Conservation (phyloP, 2,797 vertebrate genomes). For the Xenentodon cancila region DNA sequence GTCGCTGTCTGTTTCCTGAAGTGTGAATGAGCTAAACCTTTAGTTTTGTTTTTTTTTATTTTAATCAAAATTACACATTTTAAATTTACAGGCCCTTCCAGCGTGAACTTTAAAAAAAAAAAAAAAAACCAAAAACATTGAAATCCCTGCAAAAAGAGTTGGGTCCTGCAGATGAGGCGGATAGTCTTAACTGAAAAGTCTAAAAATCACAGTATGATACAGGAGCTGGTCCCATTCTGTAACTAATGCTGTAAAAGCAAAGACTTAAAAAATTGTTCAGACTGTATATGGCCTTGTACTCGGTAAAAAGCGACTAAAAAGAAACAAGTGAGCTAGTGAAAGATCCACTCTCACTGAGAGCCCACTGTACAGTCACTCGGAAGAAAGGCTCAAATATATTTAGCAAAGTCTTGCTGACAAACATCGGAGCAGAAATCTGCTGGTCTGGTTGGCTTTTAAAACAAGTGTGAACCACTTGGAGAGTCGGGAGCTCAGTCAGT, state of each 20-base stretch:
- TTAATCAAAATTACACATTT: slow-evolving; percentile 80
- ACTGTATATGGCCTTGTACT: slow-evolving; percentile 48
- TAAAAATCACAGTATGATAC: slow-evolving; percentile 54
- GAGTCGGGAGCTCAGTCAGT: slow-evolving; percentile 72
- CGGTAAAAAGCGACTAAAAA: slow-evolving; percentile 70
- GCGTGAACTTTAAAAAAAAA: slow-evolving; percentile 59
- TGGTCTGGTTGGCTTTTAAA: slow-evolving; percentile 79
- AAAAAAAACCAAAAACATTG: slow-evolving; percentile 57
- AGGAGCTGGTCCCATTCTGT: slow-evolving; percentile 78
- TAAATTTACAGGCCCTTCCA: slow-evolving; percentile 79
- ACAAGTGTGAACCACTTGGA: slow-evolving; percentile 70
- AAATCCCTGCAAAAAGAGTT: slow-evolving; percentile 61
- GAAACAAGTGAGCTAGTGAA: slow-evolving; percentile 29
- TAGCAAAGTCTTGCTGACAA: slow-evolving; percentile 18
- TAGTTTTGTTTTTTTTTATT: slow-evolving; percentile 39
- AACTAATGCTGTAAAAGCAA: slow-evolving; percentile 71
- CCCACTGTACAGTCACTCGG: slow-evolving; percentile 40
- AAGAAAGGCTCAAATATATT: slow-evolving; percentile 15
- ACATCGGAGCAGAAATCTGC: slow-evolving; percentile 39
- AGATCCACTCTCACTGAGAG: slow-evolving; percentile 28
- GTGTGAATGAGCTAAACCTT: slow-evolving; percentile 78
- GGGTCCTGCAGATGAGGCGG: slow-evolving; percentile 26
- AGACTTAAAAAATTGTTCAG: slow-evolving; percentile 50
- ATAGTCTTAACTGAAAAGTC: slow-evolving; percentile 28
- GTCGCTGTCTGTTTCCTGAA: slow-evolving; percentile 58